Base-by-base conservation (phyloP, 2,888 invertebrate genomes). In the Gortyna flavago region DNA sequence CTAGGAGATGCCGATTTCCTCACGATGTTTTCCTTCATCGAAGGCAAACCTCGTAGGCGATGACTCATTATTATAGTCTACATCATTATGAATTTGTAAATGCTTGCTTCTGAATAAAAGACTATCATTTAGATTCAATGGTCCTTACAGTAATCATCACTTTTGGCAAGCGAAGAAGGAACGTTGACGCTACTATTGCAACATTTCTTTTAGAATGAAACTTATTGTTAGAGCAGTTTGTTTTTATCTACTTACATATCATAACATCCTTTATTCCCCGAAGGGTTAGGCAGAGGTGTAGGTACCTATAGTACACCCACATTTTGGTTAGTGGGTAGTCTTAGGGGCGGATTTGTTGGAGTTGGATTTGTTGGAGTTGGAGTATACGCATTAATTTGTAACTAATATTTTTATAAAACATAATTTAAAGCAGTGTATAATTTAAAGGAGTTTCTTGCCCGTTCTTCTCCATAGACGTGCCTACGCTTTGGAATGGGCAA, bases 81-180 rank as follows among this genome's bases (percentile, higher is more conserved):
- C 0, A 0, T 62, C 0, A 29, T 25, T n/a, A 74, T 25, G 25
- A 62, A 62, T 2, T 21, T 32, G 8, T 64, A 41, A 21, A 32
- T 72, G 35, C 11, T 48, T 54, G 69, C 16, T 21, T n/a, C 25
- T 57, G 16, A 25, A 65, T 35, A 44, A 18, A 44, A 76, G 18
- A 57, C 54, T 38, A 80, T 80, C 0, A 80, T 48, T 80, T n/a
- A 57, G 13, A 73, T 41, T 38, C 57, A 78, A 72, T 78, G 48
- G 6, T 48, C 21, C 54, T 48, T 48, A 21, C 16, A 32, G 35
- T 32, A 51, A 57, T 64, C 25, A 57, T 57, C 8, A n/a, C 35
- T 16, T 80, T 80, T 80, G 72, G 77, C 77, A 79, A 62, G 51
- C 51, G 32, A 73, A 65, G 4, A 0, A 41, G 21, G 13, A 69